These are phyloP conservation scores for Drosophila pectinifera DNA, from an alignment of 1,140 invertebrate genomes.

Conservation along the genomic window DNA sequence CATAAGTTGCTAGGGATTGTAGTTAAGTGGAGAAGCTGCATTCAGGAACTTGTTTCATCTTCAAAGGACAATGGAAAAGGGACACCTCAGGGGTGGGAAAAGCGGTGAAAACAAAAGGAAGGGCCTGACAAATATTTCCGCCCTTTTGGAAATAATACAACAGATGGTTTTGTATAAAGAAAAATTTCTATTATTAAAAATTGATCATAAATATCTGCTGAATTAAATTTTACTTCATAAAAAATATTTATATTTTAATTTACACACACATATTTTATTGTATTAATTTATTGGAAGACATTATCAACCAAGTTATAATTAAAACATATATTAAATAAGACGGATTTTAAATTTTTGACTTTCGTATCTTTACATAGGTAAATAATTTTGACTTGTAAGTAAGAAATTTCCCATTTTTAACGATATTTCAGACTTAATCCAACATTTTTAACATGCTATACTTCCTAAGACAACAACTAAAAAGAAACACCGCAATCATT, in stretches of 20 bases:
- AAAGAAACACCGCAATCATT: neutral
- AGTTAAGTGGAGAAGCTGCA: conserved; percentile 5
- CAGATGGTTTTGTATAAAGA: conserved; percentile 1
- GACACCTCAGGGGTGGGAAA: conserved; percentile 43
- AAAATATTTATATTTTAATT: no score
- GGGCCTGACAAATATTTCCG: conserved; percentile 21
- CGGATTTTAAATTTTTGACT: no score
- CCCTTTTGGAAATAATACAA: conserved; percentile 8
- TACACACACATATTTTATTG: no score
- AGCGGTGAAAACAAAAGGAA: conserved; percentile 22
- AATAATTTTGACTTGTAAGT: no score
- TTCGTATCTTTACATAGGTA: neutral
- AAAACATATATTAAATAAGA: no score
- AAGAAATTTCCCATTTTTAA: no score
- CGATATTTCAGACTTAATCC: no score
- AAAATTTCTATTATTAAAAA: neutral
- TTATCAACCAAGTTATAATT: no score
- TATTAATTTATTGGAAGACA: no score
- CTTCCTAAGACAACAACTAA: neutral
- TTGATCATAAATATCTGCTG: neutral
- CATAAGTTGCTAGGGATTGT: conserved; percentile 9
- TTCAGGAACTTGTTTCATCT: conserved; percentile 38
- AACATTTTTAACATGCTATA: no score
- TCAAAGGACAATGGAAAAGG: conserved; percentile 37
- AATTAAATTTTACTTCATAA: neutral